These are phyloP conservation scores for Bostrychus sinensis DNA, from an alignment of 2,113 vertebrate genomes.

Conservation along the genomic window DNA sequence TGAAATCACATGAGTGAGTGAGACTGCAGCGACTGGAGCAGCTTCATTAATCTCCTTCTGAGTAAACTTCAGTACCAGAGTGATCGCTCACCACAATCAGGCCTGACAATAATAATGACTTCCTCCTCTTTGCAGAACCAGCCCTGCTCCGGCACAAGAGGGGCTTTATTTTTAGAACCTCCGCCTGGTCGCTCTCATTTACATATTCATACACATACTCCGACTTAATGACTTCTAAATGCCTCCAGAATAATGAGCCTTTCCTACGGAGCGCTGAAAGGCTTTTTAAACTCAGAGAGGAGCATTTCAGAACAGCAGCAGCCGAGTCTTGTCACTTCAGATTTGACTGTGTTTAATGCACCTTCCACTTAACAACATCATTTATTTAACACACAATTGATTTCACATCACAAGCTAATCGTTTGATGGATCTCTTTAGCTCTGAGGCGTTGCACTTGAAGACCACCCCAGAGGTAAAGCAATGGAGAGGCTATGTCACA, in stretches of 20 bases:
- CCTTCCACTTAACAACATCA: conserved; percentile 52
- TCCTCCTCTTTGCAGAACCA: too few species aligned
- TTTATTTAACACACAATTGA: conserved; percentile 68
- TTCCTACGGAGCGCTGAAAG: conserved; percentile 34
- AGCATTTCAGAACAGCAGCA: conserved; percentile 36
- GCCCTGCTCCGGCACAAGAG: too few species aligned
- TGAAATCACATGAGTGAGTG: conserved; percentile 18
- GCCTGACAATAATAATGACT: conserved; percentile 76
- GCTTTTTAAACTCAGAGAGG: conserved; percentile 36
- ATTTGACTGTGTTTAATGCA: conserved; percentile 59
- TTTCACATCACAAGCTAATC: conserved; percentile 58
- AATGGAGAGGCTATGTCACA: too few species aligned
- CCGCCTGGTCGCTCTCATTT: background rate
- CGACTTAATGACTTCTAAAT: conserved; percentile 1
- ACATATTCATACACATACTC: background rate
- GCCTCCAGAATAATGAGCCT: conserved; percentile 8
- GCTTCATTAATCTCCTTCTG: conserved; percentile 50
- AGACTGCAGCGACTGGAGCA: conserved; percentile 34
- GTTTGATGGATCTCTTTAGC: conserved; percentile 64
- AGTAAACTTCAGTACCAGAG: conserved; percentile 50
- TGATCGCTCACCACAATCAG: conserved; percentile 59
- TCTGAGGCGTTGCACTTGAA: conserved; percentile 26
- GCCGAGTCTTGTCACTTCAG: conserved; percentile 52
- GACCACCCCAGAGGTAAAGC: background rate
- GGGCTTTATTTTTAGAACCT: background rate